Evolutionary conservation across 2,797 vertebrate species (phyloP), one percentile per base, ranked within the genome.

Genomic region (Sebastes itinus): DNA sequence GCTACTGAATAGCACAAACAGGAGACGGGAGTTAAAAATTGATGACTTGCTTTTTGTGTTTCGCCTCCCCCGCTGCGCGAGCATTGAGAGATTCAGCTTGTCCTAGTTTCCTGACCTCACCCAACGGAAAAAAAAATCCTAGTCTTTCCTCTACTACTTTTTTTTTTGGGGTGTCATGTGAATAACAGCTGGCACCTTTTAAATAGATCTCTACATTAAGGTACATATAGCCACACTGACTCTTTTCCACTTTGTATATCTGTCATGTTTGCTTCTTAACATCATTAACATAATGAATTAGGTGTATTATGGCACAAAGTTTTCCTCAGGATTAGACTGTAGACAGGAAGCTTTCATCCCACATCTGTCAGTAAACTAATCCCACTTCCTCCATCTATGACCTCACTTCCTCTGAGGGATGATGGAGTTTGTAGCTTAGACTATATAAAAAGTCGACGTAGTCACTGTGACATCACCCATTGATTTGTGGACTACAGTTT

Each of bases 41-140:
- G 78, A 94, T 93, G 91, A 92, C 88, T 90, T 88, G 84, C 84
- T 87, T 91, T 92, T 91, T 91, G 81, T 91, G 82, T 84, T 78
- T 71, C 6, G 59, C 79, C 60, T 75, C 32, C 30, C 69, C 82
- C 16, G 58, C 81, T 65, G 75, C 3, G 35, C 9, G 4, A 81
- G 82, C 83, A 77, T 49, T 23, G 56, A 69, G 79, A 89, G 80
- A 85, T 58, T 72, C 64, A 80, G 81, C 75, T 73, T 81, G 87
- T 87, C 85, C 91, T 84, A 87, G 52, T 87, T 93, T 88, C 68
- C 84, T 90, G 89, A 93, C 85, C 84, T 89, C 77, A 73, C 62
- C 68, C 80, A 55, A 22, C 2, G 46, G 18, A 0, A 4, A 3
- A 25, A 83, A 70, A 84, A 73, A 72, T 58, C 52, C 62, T 22